Conservation (phyloP, 2,113 vertebrate species). For the Cyanocitta stelleri region DNA sequence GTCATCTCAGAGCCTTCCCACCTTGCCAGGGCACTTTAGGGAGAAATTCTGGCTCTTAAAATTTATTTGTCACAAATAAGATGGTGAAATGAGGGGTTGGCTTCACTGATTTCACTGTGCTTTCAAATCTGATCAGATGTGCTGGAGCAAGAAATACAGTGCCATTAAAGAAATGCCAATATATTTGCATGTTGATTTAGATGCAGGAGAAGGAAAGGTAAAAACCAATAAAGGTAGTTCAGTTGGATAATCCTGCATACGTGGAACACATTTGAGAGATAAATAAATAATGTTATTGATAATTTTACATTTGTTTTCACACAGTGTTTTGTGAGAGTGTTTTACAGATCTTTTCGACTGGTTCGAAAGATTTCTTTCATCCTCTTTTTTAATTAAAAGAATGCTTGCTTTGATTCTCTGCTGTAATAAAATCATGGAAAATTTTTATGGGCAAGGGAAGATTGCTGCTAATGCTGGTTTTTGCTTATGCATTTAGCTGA, state of each 20-base stretch:
- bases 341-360: background rate
- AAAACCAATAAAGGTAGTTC: background rate
- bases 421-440: background rate
- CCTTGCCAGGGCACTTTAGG: background rate
- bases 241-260: background rate
- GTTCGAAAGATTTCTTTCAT: background rate
- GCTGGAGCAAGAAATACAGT: background rate
- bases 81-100: background rate
- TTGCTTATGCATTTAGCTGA: background rate
- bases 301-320: background rate
- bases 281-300: background rate
- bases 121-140: background rate
- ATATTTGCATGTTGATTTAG: background rate
- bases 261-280: background rate
- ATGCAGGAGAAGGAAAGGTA: background rate
- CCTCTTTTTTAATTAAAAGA: background rate
- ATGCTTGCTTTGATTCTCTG: background rate
- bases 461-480: background rate
- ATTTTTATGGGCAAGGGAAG: background rate
- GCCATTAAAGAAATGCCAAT: background rate
- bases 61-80: background rate
- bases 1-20: background rate
- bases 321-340: background rate
- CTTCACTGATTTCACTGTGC: background rate
- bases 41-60: background rate